Conservation (phyloP, 2,888 invertebrate species). For the Stramonita haemastoma region DNA sequence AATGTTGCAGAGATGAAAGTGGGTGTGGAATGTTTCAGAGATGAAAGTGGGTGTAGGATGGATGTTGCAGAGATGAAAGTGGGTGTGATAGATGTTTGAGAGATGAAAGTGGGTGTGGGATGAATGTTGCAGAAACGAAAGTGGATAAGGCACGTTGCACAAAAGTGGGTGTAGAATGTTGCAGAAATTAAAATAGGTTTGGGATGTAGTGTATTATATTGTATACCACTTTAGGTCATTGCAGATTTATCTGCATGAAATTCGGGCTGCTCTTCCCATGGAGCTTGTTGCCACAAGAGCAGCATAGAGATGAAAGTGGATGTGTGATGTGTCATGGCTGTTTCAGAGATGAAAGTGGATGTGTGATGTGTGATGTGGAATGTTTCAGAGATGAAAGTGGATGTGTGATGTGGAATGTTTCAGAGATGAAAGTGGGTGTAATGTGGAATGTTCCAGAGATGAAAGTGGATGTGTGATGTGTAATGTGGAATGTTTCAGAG, state of each 20-base stretch:
- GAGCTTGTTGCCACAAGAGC: too few relatives aligned
- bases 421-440: conserved; percentile 91
- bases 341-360: neutral
- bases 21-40: neutral
- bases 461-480: neutral
- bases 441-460: too few relatives aligned
- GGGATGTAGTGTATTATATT: too few relatives aligned
- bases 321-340: neutral
- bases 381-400: conserved; percentile 87
- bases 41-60: neutral
- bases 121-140: neutral
- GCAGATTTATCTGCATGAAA: too few relatives aligned
- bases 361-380: neutral
- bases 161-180: too few relatives aligned
- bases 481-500: neutral
- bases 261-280: too few relatives aligned
- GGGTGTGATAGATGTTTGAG: neutral
- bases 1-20: neutral
- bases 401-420: too few relatives aligned
- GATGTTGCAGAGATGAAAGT: neutral
- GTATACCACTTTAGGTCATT: too few relatives aligned
- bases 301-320: too few relatives aligned
- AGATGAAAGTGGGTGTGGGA: neutral
- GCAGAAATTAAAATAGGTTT: too few relatives aligned
- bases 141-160: too few relatives aligned